A percentile compares a stretch with the other conserved stretches of the same genome.
Conservation (phyloP, 2,797 vertebrate genomes). For the Leuciscus waleckii region DNA sequence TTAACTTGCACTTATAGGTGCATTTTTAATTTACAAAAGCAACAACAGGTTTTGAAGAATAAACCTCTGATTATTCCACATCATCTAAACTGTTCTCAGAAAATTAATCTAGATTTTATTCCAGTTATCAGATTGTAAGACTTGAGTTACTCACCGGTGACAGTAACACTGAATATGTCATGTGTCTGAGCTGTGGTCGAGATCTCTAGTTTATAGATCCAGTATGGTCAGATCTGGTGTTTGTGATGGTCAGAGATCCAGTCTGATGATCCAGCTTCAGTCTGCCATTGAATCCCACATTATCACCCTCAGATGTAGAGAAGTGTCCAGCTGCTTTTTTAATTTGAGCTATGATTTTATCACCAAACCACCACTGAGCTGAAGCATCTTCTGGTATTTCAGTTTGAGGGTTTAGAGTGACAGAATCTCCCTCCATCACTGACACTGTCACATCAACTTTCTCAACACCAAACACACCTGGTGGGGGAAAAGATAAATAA, state of each 20-base stretch:
- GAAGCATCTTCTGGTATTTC: background rate
- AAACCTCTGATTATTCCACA: too few species aligned
- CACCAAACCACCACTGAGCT: background rate
- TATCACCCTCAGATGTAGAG: background rate
- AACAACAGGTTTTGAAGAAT: too few species aligned
- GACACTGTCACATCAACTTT: background rate
- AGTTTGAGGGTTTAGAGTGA: background rate
- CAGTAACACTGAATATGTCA: too few species aligned
- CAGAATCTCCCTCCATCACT: constrained; percentile 9
- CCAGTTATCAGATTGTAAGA: too few species aligned
- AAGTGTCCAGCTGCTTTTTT: too few species aligned
- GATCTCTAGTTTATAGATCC: background rate
- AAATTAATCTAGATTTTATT: too few species aligned
- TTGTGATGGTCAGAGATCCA: background rate
- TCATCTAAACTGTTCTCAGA: too few species aligned
- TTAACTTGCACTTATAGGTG: too few species aligned
- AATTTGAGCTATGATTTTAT: background rate
- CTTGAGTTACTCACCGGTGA: too few species aligned
- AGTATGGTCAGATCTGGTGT: background rate
- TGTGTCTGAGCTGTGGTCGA: too few species aligned
- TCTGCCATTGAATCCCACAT: background rate
- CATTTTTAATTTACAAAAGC: too few species aligned
- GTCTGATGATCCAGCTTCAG: background rate
- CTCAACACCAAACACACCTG: background rate
- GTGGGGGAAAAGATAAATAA: too few species aligned